Percentiles rank a stretch among this genome's conserved stretches.
phyloP scores from a whole-genome alignment of 2,888 invertebrate genomes.

The Epistrophella euchroma region DNA sequence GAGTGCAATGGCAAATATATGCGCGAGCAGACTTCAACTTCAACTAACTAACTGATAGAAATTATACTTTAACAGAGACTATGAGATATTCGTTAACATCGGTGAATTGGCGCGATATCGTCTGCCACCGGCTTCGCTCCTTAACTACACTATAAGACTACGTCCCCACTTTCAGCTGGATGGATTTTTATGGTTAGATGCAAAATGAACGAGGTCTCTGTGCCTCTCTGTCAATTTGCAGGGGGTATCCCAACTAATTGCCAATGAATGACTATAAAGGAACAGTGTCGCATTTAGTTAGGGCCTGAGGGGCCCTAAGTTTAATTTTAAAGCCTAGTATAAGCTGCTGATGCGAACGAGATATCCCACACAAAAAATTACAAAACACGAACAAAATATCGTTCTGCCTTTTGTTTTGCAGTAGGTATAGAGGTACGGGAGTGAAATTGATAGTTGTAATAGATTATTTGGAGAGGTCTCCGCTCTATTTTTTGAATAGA shows the following conservation, averaged over 20 bases:
- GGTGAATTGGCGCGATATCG: constrained; percentile 60
- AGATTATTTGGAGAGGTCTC: no score
- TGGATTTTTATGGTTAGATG: constrained; percentile 35
- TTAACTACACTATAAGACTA: not conserved
- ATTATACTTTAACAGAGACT: constrained; percentile 36
- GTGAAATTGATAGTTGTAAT: no score
- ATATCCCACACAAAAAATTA: no score
- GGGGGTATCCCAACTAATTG: constrained; percentile 69
- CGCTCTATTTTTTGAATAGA: no score
- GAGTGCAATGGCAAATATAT: constrained; percentile 42
- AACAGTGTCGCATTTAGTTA: not conserved
- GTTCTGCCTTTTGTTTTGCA: no score
- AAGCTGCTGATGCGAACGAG: no score
- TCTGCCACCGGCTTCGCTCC: constrained; percentile 42
- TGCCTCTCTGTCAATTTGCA: constrained; percentile 40
- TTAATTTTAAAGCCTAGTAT: no score
- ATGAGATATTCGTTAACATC: constrained; percentile 33
- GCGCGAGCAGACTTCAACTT: constrained; percentile 39
- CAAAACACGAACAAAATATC: no score
- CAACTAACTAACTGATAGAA: constrained; percentile 44
- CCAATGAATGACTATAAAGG: constrained; percentile 39
- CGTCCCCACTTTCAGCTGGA: constrained; percentile 4
- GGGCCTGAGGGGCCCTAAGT: no score
- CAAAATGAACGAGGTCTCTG: constrained; percentile 39
- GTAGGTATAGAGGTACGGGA: no score